Evolutionary conservation across 2,113 vertebrate species (phyloP).

Genomic region (Ceratotherium simum): DNA sequence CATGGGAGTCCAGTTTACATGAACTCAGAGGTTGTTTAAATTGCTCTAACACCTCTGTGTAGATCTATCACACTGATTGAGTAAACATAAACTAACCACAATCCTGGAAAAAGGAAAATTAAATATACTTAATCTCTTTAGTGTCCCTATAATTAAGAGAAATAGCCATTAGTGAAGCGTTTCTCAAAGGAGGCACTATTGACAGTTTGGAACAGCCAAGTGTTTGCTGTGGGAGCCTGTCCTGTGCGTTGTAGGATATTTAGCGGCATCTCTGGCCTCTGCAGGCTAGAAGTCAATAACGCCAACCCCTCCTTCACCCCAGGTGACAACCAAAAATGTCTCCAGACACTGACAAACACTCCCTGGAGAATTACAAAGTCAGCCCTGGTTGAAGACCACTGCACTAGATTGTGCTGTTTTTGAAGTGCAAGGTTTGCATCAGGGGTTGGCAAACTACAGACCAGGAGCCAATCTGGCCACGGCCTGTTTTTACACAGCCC

Average conservation of each 20-base stretch:
- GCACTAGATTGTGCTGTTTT: background rate
- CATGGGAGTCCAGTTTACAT: background rate
- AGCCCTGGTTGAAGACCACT: background rate
- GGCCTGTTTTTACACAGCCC: background rate
- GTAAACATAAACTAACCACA: background rate
- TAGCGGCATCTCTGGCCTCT: background rate
- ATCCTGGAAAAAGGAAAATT: background rate
- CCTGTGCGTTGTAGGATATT: background rate
- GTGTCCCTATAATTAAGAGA: background rate
- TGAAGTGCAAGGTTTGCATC: background rate
- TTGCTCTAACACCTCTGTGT: background rate
- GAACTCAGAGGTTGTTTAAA: background rate
- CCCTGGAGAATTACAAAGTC: background rate
- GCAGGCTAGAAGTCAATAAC: background rate
- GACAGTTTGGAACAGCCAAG: background rate
- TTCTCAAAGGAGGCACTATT: background rate
- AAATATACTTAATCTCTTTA: constrained; percentile 9
- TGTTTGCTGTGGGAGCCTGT: background rate
- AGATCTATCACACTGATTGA: background rate
- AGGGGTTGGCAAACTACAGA: background rate
- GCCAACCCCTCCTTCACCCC: no score
- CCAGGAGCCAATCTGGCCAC: background rate
- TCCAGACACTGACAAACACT: background rate
- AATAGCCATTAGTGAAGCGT: background rate
- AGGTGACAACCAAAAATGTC: background rate